Evolutionary conservation across 2,113 vertebrate species (phyloP), one percentile per base, ranked within the genome.

Genomic region (Oncorhynchus clarkii): DNA sequence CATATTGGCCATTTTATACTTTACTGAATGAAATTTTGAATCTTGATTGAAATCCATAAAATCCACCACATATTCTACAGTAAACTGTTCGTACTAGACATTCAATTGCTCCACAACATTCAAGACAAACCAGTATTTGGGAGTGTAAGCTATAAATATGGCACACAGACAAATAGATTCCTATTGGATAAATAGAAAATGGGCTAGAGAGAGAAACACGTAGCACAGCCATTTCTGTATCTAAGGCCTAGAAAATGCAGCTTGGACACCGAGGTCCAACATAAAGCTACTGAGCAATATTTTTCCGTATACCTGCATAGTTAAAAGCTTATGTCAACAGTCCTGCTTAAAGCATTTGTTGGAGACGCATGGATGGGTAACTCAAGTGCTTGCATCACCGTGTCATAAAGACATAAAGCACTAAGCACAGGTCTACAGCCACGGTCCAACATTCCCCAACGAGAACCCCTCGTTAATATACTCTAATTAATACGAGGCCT

Each of bases 331-430:
- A 73, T 57, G 48, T 75, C 12, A 48, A 86, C 70, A 66, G 68
- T 74, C 74, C 86, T 77, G 79, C 74, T 89, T 82, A 80, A 80
- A 31, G 65, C 24, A 26, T 13, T 29, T 4, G 65, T 11, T 11
- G 27, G 65, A 13, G 27, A 31, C 26, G 31, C 9, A 29, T 27
- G 65, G 65, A 5, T 31, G 81, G 81, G 86, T 24, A 54, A 60
- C 54, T 85, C 85, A 90, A 88, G 88, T 92, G 88, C 88, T 86
- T 1, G 20, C 74, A 82, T 73, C 76, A 78, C 78, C 18, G 59
- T 31, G 72, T 73, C 34, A 73, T 62, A 78, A 89, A 90, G 86
- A 86, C 82, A 88, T 88, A 75, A 69, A 84, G 71, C 85, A 73
- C 60, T 59, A 39, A 73, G 78, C 68, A 70, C 27, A 20, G 14